Base-by-base conservation (phyloP, 2,888 invertebrate genomes). In the Carcina quercana region DNA sequence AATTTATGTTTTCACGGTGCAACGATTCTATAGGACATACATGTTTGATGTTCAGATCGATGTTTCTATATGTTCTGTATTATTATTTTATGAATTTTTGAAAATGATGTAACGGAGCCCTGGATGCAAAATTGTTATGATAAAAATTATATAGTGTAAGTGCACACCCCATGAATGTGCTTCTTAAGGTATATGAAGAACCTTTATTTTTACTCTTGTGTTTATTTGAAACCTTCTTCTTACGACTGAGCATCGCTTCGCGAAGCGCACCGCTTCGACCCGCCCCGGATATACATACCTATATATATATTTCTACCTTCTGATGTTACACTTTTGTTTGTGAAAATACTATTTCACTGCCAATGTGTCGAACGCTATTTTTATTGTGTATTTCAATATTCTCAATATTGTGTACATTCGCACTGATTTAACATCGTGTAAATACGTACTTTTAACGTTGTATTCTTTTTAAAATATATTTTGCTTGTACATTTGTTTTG, bases 131-230 rank as follows among this genome's bases (percentile, higher is more conserved):
- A 22, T 15, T 5, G 30, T 15, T 36, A 33, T 26, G 26, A 26
- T 17, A 11, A 14, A 21, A 42, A 30, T 5, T 28, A 43, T 44
- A 46, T 73, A 72, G 66, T 48, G 57, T 39, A 80, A 79, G 79
- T 73, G 82, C 83, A 82, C 83, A 76, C 62, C 67, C 75, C 83
- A 80, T 82, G 75, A 76, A 75, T 78, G 82, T 83, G 83, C 83
- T 82, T 82, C 52, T 82, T 80, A 74, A 68, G 69, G 64, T 66
- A 47, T 75, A 75, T 65, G 76, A 69, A 49, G 61, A 53, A 62
- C 70, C 80, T 64, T 64, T 63, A 57, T 55, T 68, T 71, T 50
- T 57, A 66, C 54, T 69, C n/a, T 59, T 76, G 59, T 70, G 63
- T 66, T 62, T 63, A 61, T 62, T 66, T 47, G 39, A 45, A 53